phyloP scores from a whole-genome alignment of 37 sponge, comb jelly and placozoan species.

The Halichondria panicea region DNA sequence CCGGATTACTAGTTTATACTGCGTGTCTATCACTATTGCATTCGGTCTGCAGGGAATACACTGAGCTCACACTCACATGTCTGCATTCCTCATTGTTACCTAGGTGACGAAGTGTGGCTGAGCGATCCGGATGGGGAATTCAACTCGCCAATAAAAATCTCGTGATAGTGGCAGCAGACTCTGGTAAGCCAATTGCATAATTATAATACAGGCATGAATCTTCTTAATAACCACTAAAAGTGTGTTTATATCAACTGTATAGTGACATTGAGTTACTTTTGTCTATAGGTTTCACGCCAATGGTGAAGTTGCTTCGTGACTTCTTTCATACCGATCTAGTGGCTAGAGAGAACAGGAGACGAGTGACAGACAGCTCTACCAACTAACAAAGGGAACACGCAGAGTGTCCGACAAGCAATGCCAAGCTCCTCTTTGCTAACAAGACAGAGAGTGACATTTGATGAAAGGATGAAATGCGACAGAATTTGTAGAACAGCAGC shows the following conservation, averaged over 20 bases:
- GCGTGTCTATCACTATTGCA: no score
- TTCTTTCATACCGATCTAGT: constrained; percentile 2
- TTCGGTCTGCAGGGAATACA: no score
- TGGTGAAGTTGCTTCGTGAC: constrained; percentile 57
- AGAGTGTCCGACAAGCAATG: constrained; percentile 3
- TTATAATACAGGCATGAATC: not conserved
- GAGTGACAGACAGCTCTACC: not conserved
- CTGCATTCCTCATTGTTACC: no score
- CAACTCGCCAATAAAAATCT: constrained; percentile 18
- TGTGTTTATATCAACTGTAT: no score
- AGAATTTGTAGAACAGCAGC: constrained; percentile 6
- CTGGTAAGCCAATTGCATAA: constrained; percentile 50
- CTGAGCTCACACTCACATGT: no score
- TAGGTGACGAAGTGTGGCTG: constrained; percentile 55
- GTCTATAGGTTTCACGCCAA: constrained; percentile 80
- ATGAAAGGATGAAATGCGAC: constrained; percentile 57
- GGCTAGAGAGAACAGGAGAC: not conserved
- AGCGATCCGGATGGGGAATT: constrained; percentile 81
- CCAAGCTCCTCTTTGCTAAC: constrained; percentile 77
- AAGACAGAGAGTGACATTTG: constrained; percentile 67
- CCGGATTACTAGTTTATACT: no score
- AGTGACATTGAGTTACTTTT: no score
- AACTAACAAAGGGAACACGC: not conserved
- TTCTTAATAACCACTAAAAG: no score
- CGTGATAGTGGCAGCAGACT: constrained; percentile 76